Base-by-base conservation (phyloP, 2,797 vertebrate species). In the Eidolon dupreanum region DNA sequence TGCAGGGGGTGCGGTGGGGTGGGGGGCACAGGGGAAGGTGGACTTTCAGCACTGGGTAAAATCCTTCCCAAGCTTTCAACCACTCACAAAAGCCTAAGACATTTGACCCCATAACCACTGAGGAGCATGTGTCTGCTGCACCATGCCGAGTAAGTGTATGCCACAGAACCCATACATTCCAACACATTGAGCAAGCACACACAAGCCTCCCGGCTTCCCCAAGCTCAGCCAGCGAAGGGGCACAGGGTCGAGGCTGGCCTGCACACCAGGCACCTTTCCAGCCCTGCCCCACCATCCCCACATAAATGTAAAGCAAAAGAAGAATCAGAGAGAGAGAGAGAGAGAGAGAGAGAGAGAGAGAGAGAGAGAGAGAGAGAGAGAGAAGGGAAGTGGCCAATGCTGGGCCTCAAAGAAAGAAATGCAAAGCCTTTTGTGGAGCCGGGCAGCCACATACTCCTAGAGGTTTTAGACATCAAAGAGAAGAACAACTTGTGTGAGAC, bases 141-240 rank as follows among this genome's bases (percentile, higher is more conserved):
- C 97, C 97, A 71, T 61, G 95, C 93, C 36, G 5, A 49, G 87
- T 36, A 93, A 93, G 93, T 19, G 4, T 90, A 46, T 79, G 90
- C 92, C 95, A 92, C 93, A 92, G 88, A 96, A 87, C 90, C 92
- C 94, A 96, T 65, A 89, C 97, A 97, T 96, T 97, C 96, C 97
- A 97, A 86, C 90, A 93, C 92, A 93, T 4, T 97, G 97, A 98
- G 95, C 97, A 97, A 97, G 96, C 94, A 83, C 49, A 73, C 95
- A 95, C 94, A 93, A 1, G 85, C 95, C 91, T 96, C 85, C 33
- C 38, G 5, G 90, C 90, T 77, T 78, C 78, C 96, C 95, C 90
- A 70, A 73, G 85, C 84, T 68, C 81, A 19, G 93, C 75, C 85
- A 31, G 53, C 0, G 0, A 94, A 36, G 95, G 96, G 88, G 74